Evolutionary conservation across 2,113 vertebrate genomes (phyloP).

Genomic region (Glareola pratincola): DNA sequence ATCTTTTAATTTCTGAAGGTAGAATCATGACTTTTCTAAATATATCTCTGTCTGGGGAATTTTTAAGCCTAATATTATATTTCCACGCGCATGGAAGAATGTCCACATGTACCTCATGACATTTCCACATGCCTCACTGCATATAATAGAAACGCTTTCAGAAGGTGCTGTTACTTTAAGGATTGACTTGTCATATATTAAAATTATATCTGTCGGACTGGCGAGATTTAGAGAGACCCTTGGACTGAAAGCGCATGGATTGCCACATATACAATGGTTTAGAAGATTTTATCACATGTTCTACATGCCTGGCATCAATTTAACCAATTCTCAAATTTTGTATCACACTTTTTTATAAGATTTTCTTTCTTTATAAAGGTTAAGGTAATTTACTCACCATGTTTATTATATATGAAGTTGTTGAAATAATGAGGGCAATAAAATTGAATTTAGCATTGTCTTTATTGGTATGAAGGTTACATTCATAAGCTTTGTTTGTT

Average conservation of each 20-base stretch:
- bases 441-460: conserved; percentile 75
- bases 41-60: not conserved
- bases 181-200: conserved; percentile 28
- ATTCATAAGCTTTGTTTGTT: conserved; percentile 78
- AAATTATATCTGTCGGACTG: not conserved
- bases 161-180: conserved; percentile 7
- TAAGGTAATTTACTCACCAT: conserved; percentile 59
- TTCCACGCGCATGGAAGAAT: not conserved
- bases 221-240: not conserved
- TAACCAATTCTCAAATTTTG: not conserved
- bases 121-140: not conserved
- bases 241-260: not conserved
- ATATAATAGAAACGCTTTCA: not conserved
- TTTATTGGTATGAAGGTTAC: conserved; percentile 75
- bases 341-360: not conserved
- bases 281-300: not conserved
- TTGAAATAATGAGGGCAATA: conserved; percentile 70
- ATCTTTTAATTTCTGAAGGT: not conserved
- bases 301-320: not conserved
- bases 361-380: conserved; percentile 23
- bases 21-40: not conserved
- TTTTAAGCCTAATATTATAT: not conserved
- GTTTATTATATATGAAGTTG: conserved; percentile 68
- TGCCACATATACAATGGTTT: not conserved
- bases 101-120: not conserved